Percentiles rank a stretch among this genome's conserved stretches.
These are phyloP conservation scores for Folsomia manolachei DNA, from an alignment of 2,888 invertebrate species.

Conservation along the genomic window DNA sequence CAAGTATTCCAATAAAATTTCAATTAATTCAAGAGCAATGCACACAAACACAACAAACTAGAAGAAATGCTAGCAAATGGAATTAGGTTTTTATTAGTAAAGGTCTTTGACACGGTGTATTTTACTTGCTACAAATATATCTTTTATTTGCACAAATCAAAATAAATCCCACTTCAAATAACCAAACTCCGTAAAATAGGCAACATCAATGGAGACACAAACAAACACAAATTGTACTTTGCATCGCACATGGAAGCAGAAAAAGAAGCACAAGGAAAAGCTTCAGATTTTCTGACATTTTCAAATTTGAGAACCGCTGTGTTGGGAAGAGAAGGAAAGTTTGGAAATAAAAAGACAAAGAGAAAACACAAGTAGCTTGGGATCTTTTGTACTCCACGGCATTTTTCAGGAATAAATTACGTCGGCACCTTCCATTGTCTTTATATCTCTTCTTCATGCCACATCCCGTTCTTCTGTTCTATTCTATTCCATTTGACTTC, in stretches of 20 bases:
- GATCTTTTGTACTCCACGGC: conserved; percentile 6
- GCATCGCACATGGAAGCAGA: neutral
- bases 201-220: no score
- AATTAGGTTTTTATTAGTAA: no score
- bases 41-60: no score
- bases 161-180: no score
- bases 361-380: neutral
- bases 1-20: no score
- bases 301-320: neutral
- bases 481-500: neutral
- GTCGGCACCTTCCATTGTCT: neutral
- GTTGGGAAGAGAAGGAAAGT: neutral
- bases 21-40: no score
- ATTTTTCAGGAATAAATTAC: conserved; percentile 7
- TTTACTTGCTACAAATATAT: no score
- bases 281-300: neutral
- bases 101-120: no score
- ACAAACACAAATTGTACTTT: no score
- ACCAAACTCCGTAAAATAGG: no score
- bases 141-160: no score
- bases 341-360: neutral
- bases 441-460: neutral
- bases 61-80: no score
- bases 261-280: neutral
- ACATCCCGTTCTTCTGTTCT: neutral